phyloP scores from a whole-genome alignment of 1,140 invertebrate genomes.

The Eriocheir sinensis region DNA sequence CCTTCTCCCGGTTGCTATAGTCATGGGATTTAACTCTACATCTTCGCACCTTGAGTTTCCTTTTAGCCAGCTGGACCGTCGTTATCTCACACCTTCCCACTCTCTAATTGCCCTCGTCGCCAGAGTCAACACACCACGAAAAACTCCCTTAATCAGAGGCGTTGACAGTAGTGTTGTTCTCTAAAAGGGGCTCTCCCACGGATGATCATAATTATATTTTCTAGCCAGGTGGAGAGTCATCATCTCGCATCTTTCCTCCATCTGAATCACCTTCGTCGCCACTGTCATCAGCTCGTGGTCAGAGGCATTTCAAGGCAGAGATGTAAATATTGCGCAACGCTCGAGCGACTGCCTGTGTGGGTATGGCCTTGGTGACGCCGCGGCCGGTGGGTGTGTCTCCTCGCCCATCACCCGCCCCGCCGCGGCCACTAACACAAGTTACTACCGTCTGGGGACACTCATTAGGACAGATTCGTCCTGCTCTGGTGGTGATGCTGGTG shows the following conservation, averaged over 20 bases:
- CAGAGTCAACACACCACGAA: neutral
- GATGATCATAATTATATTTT: too few species aligned
- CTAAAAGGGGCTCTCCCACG: too few species aligned
- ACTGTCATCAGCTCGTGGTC: neutral
- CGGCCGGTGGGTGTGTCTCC: too few species aligned
- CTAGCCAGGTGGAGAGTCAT: too few species aligned
- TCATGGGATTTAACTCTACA: too few species aligned
- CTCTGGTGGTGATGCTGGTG: neutral
- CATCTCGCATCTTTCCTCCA: too few species aligned
- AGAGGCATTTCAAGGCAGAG: neutral
- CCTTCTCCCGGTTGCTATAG: too few species aligned
- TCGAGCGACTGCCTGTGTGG: neutral
- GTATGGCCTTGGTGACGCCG: conserved; percentile 4
- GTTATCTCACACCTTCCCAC: too few species aligned
- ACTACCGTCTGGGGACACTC: neutral
- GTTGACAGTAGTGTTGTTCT: too few species aligned
- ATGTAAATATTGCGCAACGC: neutral
- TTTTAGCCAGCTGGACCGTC: too few species aligned
- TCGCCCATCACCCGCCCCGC: neutral
- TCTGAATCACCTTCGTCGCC: neutral
- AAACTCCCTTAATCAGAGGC: too few species aligned
- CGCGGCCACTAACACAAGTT: neutral
- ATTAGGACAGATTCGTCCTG: neutral
- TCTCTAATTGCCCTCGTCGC: neutral
- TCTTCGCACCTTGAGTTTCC: too few species aligned